Conservation (phyloP, 2,888 invertebrate genomes). For the Phaedon cochleariae region DNA sequence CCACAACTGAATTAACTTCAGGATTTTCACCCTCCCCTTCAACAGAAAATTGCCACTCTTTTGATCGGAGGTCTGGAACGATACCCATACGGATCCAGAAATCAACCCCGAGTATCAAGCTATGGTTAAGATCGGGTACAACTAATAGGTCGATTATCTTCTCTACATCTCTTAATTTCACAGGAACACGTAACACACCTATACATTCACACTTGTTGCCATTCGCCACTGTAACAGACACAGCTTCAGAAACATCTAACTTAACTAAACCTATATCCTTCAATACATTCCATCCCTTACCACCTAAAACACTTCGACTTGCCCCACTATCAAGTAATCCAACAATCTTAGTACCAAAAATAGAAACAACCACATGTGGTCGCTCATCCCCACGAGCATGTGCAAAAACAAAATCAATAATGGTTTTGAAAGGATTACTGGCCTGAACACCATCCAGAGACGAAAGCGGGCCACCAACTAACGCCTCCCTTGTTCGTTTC, state of each 20-base stretch:
- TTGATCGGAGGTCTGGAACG: constrained; percentile 23
- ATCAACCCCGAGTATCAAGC: constrained; percentile 22
- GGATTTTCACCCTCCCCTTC: not conserved
- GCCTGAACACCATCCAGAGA: not conserved
- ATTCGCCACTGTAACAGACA: constrained; percentile 13
- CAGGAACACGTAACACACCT: not conserved
- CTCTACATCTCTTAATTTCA: not conserved
- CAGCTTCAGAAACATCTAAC: not conserved
- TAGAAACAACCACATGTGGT: constrained; percentile 12
- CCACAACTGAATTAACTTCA: no score
- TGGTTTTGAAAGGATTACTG: not conserved
- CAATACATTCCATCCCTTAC: constrained; percentile 6
- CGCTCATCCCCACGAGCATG: constrained; percentile 11
- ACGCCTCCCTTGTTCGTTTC: constrained; percentile 8
- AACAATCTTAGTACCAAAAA: constrained; percentile 14
- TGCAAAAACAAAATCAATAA: not conserved
- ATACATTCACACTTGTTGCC: constrained; percentile 9
- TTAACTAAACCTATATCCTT: constrained; percentile 7
- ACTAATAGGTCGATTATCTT: constrained; percentile 3
- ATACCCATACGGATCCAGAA: constrained; percentile 28
- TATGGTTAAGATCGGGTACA: constrained; percentile 17
- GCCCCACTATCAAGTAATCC: constrained; percentile 18
- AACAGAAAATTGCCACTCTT: constrained; percentile 10
- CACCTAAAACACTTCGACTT: constrained; percentile 15
- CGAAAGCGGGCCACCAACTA: not conserved